These are phyloP conservation scores for Boloria euphrosyne DNA, from an alignment of 2,888 invertebrate species.

Conservation along the genomic window DNA sequence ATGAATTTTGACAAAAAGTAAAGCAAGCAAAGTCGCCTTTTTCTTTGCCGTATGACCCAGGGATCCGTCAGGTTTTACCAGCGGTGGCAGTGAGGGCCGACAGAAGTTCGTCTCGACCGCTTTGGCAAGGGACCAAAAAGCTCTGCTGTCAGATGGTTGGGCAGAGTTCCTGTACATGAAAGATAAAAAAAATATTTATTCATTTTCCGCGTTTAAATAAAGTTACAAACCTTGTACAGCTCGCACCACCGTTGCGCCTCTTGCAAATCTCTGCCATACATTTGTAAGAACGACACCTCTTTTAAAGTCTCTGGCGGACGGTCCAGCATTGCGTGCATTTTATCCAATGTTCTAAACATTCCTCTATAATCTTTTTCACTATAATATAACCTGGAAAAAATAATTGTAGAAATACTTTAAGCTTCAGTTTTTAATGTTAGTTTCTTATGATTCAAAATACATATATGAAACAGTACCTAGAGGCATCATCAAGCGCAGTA, in stretches of 20 bases:
- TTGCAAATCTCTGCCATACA: conserved; percentile 96
- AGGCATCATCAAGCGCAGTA: conserved; percentile 94
- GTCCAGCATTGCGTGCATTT: conserved; percentile 96
- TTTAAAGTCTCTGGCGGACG: conserved; percentile 97
- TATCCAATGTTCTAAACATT: conserved; percentile 97
- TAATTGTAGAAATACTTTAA: background rate
- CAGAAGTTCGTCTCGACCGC: no score
- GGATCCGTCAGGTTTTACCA: no score
- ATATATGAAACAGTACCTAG: conserved; percentile 68
- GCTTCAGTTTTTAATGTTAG: background rate
- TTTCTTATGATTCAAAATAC: background rate
- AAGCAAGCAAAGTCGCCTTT: no score
- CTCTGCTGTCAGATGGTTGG: no score
- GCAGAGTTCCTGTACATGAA: no score
- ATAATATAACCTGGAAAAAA: conserved; percentile 89
- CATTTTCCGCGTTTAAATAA: no score
- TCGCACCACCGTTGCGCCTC: conserved; percentile 98
- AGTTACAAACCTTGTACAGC: conserved; percentile 91
- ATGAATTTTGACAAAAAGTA: no score
- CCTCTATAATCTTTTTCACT: conserved; percentile 97
- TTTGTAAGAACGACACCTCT: conserved; percentile 98
- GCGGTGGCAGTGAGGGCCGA: no score
- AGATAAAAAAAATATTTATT: no score
- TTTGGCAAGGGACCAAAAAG: no score
- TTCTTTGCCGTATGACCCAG: no score